These are phyloP conservation scores for Marmota flaviventris DNA, from an alignment of 2,113 vertebrate species.

Conservation along the genomic window DNA sequence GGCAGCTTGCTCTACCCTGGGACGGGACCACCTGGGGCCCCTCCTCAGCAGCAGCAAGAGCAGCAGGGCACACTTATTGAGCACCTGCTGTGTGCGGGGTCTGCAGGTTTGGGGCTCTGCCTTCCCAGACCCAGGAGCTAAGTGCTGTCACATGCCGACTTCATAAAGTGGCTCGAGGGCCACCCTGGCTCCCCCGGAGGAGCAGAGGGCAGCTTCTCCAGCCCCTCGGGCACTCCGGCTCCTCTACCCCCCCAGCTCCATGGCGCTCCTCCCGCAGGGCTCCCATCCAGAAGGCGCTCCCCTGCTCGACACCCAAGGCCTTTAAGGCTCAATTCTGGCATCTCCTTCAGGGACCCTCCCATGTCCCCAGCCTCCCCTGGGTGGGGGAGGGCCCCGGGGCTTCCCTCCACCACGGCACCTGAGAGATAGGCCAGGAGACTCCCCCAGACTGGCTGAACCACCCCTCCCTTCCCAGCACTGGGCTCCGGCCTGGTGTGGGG, in stretches of 20 bases:
- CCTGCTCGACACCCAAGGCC: neutral
- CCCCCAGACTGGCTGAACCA: accelerated
- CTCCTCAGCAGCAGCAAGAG: accelerated
- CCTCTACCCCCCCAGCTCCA: neutral
- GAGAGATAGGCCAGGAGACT: neutral
- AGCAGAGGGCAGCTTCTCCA: neutral
- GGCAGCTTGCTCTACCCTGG: neutral
- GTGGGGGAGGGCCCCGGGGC: neutral
- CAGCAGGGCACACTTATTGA: neutral
- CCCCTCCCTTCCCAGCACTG: neutral
- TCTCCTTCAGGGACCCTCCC: neutral
- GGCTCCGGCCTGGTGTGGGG: neutral
- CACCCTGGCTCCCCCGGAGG: neutral
- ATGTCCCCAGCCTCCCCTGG: neutral
- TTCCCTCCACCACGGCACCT: neutral
- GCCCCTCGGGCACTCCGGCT: neutral
- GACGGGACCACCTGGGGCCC: neutral
- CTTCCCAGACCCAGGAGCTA: neutral
- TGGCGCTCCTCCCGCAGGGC: neutral
- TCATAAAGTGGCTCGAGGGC: too few species aligned
- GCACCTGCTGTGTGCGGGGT: neutral
- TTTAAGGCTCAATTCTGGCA: neutral
- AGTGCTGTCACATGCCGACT: neutral
- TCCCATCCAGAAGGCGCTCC: neutral
- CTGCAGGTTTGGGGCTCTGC: too few species aligned